Evolutionary conservation across 2,888 invertebrate genomes (phyloP).

Genomic region (Eucriotettix oculatus): DNA sequence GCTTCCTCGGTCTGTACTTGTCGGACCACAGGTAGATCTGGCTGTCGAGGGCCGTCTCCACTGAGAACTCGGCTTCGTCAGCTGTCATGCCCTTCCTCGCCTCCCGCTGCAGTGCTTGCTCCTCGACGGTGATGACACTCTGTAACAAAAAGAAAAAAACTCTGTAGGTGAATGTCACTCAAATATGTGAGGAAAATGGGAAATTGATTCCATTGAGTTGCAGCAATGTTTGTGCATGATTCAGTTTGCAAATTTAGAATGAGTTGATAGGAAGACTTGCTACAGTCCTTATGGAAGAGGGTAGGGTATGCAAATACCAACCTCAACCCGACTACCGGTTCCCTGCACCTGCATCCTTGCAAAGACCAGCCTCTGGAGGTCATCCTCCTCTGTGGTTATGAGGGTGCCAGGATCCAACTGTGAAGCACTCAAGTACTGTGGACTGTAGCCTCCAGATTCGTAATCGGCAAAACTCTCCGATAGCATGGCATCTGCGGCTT

Average conservation of each 20-base stretch:
- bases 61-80: slow-evolving; percentile 84
- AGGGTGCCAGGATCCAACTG: slow-evolving; percentile 61
- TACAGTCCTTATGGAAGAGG: background rate
- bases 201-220: background rate
- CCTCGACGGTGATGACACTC: slow-evolving; percentile 36
- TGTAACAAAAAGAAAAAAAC: slow-evolving; percentile 17
- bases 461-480: slow-evolving; percentile 50
- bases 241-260: background rate
- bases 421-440: slow-evolving; percentile 41
- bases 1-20: slow-evolving; percentile 94
- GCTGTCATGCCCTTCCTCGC: slow-evolving; percentile 70
- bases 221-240: background rate
- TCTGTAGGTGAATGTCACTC: background rate
- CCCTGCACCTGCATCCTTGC: slow-evolving; percentile 50
- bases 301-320: too few species aligned
- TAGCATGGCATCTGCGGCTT: slow-evolving; percentile 32
- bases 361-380: slow-evolving; percentile 54
- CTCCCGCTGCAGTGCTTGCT: slow-evolving; percentile 54
- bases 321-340: slow-evolving; percentile 36
- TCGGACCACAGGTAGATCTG: slow-evolving; percentile 92
- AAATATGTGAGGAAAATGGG: background rate
- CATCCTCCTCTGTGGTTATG: slow-evolving; percentile 58
- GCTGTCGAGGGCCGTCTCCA: slow-evolving; percentile 69
- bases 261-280: too few species aligned
- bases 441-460: slow-evolving; percentile 70